Evolutionary conservation across 2,888 invertebrate species (phyloP), one percentile per base, ranked within the genome.

Genomic region (Clusia tigrina): DNA sequence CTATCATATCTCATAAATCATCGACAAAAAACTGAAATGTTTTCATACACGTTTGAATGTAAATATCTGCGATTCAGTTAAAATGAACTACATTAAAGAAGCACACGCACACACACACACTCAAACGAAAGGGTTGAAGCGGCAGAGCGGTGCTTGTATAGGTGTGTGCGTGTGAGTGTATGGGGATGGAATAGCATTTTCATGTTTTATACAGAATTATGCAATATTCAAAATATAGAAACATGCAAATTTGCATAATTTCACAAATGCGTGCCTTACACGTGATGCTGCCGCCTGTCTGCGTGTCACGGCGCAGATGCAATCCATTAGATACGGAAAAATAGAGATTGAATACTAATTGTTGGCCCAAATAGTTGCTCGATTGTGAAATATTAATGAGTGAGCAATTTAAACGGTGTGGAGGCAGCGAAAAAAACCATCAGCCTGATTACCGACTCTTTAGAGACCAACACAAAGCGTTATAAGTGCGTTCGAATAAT

Each of bases 381-480:
- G 64, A 71, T 71, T 73, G 69, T 74, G 69, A 79, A 78, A 78
- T 79, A 62, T 67, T 61, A 58, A 55, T 66, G 60, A 54, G 59
- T 1, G 42, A 23, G 12, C 10, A 42, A 6, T n/a, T n/a, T n/a
- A n/a, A n/a, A n/a, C n/a, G n/a, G n/a, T n/a, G n/a, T n/a, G n/a
- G n/a, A n/a, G n/a, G n/a, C n/a, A n/a, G n/a, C n/a, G n/a, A n/a
- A n/a, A n/a, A n/a, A n/a, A n/a, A n/a, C n/a, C n/a, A n/a, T n/a
- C n/a, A n/a, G n/a, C n/a, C n/a, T n/a, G n/a, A n/a, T n/a, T n/a
- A n/a, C n/a, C n/a, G n/a, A n/a, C n/a, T n/a, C n/a, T n/a, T n/a
- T n/a, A n/a, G n/a, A n/a, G n/a, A n/a, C n/a, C n/a, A n/a, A n/a
- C n/a, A n/a, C n/a, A n/a, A n/a, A n/a, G n/a, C n/a, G n/a, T n/a